phyloP scores from a whole-genome alignment of 2,113 vertebrate genomes.

The Phylloscopus whistleri region DNA sequence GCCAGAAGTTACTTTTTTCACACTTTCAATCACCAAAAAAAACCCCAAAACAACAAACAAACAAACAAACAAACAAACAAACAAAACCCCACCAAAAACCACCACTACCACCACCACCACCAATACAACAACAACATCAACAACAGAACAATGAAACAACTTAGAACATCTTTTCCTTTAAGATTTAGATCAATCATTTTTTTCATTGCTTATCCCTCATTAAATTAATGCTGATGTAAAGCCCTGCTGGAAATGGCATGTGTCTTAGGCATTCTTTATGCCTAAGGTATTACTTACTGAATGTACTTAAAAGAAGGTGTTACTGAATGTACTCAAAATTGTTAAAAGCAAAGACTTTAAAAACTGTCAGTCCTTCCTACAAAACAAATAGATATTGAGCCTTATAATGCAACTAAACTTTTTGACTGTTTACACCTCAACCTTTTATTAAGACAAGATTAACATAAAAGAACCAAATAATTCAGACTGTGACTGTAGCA shows the following conservation, averaged over 20 bases:
- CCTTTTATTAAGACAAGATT: not conserved
- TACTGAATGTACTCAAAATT: not conserved
- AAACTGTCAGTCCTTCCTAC: not conserved
- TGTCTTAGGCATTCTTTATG: not conserved
- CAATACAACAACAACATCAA: no score
- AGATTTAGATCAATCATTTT: not conserved
- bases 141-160: not conserved
- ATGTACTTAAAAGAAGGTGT: not conserved
- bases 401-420: not conserved
- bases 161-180: constrained; percentile 9
- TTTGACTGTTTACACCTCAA: not conserved
- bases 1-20: not conserved
- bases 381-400: not conserved
- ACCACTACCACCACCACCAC: not conserved
- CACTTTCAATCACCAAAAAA: not conserved
- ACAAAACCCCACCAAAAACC: not conserved
- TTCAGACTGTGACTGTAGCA: not conserved
- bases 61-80: not conserved
- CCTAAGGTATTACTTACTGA: not conserved
- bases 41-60: no score
- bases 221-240: not conserved
- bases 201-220: constrained; percentile 5
- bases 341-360: constrained; percentile 14
- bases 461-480: not conserved
- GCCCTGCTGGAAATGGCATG: not conserved